phyloP scores from a whole-genome alignment of 2,113 vertebrate species.

The Emydocephalus ijimae region DNA sequence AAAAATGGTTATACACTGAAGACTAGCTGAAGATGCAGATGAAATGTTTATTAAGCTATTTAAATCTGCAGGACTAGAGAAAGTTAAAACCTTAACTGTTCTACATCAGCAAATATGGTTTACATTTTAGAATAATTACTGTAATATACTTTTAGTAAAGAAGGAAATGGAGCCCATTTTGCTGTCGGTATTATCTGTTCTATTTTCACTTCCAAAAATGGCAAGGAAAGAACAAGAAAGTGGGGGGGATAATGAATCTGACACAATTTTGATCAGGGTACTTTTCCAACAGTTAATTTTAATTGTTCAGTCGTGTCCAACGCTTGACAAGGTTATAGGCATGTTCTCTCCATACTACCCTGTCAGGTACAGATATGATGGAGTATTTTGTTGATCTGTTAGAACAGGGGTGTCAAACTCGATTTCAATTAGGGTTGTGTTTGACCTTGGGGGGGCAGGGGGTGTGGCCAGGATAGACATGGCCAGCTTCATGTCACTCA shows the following conservation, averaged over 20 bases:
- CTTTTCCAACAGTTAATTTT: not conserved
- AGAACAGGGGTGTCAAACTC: too few relatives aligned
- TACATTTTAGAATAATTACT: not conserved
- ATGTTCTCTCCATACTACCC: not conserved
- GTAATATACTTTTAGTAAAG: not conserved
- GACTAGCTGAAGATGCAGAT: not conserved
- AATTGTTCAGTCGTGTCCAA: not conserved
- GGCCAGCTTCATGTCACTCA: too few relatives aligned
- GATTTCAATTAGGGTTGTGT: too few relatives aligned
- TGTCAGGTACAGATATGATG: not conserved
- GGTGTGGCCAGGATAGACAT: too few relatives aligned
- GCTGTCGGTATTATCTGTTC: not conserved
- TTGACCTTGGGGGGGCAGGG: too few relatives aligned
- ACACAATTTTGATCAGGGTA: not conserved
- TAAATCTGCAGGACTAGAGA: not conserved
- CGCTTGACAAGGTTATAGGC: not conserved
- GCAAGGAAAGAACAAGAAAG: not conserved
- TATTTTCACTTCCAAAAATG: not conserved
- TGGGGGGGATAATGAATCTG: not conserved
- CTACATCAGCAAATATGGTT: not conserved
- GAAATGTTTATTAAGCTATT: not conserved
- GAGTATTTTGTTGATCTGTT: not conserved
- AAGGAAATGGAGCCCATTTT: not conserved
- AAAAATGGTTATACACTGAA: too few relatives aligned
- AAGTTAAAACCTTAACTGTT: not conserved